A percentile compares a stretch with the other conserved stretches of the same genome.
Conservation (phyloP, 2,888 invertebrate genomes). For the Drosophila phalerata region DNA sequence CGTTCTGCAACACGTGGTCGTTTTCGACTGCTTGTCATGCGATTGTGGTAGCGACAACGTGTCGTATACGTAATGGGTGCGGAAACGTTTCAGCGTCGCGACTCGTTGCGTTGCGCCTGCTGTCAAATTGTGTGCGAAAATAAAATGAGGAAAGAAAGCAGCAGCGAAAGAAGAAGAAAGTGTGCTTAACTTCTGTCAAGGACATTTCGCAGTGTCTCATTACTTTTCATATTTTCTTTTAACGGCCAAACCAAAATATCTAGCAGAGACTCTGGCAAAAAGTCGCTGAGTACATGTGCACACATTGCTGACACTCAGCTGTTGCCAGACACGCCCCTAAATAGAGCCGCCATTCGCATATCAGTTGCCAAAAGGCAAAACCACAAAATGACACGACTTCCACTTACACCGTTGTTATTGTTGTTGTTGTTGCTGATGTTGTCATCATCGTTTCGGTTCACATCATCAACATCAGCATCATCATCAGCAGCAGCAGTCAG, state of each 20-base stretch:
- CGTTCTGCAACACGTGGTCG: slow-evolving; percentile 69
- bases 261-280: slow-evolving; percentile 11
- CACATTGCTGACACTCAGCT: slow-evolving; percentile 31
- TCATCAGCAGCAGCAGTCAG: slow-evolving; percentile 24
- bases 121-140: slow-evolving; percentile 72
- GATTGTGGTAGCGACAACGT: slow-evolving; percentile 43
- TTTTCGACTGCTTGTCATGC: slow-evolving; percentile 49
- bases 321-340: slow-evolving; percentile 37
- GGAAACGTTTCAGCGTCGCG: slow-evolving; percentile 49
- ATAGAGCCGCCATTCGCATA: slow-evolving; percentile 18
- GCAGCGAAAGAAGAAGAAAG: slow-evolving; percentile 10
- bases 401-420: slow-evolving; percentile 35
- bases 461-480: slow-evolving; percentile 16
- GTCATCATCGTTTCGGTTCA: slow-evolving; percentile 27
- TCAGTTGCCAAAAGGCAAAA: slow-evolving; percentile 40
- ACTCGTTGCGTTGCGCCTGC: slow-evolving; percentile 55
- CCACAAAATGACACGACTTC: slow-evolving; percentile 55
- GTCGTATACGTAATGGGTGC: slow-evolving; percentile 73
- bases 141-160: slow-evolving; percentile 40
- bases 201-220: slow-evolving; percentile 68
- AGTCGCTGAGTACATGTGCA: slow-evolving; percentile 20
- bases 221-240: slow-evolving; percentile 72
- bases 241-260: slow-evolving; percentile 51
- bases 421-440: slow-evolving; percentile 10
- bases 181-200: slow-evolving; percentile 71